Evolutionary conservation across 1,140 invertebrate species (phyloP).

Genomic region (Dendrolimus kikuchii): DNA sequence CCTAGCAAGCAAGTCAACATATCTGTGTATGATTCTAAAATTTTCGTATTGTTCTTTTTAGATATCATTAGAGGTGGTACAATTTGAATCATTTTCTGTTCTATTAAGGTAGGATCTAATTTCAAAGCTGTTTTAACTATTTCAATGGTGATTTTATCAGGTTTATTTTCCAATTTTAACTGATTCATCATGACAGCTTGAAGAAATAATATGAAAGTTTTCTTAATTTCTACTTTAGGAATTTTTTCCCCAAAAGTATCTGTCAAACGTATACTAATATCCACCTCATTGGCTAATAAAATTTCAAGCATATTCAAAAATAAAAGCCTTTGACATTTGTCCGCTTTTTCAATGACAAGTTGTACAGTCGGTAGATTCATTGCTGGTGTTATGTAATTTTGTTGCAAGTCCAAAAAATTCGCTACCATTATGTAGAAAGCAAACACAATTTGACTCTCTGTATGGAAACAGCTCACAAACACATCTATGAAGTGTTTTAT

Average conservation of each 20-base stretch:
- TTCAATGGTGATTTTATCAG: slow-evolving; percentile 46
- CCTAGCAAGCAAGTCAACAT: slow-evolving; percentile 49
- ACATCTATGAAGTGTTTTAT: slow-evolving; percentile 42
- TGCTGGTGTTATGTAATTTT: slow-evolving; percentile 44
- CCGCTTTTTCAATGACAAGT: slow-evolving; percentile 36
- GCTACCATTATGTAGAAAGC: slow-evolving; percentile 49
- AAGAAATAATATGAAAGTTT: slow-evolving; percentile 46
- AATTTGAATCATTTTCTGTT: slow-evolving; percentile 43
- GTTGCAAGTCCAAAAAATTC: slow-evolving; percentile 40
- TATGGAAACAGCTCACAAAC: slow-evolving; percentile 45
- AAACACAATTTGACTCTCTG: slow-evolving; percentile 52
- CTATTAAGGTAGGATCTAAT: slow-evolving; percentile 50
- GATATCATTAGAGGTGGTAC: slow-evolving; percentile 45
- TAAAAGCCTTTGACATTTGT: slow-evolving; percentile 45
- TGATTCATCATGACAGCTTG: slow-evolving; percentile 49
- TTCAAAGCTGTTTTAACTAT: slow-evolving; percentile 49
- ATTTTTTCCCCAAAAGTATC: slow-evolving; percentile 52
- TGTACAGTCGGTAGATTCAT: slow-evolving; percentile 39
- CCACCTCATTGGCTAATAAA: slow-evolving; percentile 45
- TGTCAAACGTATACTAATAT: slow-evolving; percentile 45
- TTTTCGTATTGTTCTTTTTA: slow-evolving; percentile 38
- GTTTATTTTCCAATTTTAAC: slow-evolving; percentile 51
- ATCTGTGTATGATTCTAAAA: slow-evolving; percentile 34
- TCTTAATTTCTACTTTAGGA: slow-evolving; percentile 50
- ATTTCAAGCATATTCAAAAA: slow-evolving; percentile 47